Evolutionary conservation across 2,888 invertebrate species (phyloP), one percentile per base, ranked within the genome.

Genomic region (Bombyx huttoni): DNA sequence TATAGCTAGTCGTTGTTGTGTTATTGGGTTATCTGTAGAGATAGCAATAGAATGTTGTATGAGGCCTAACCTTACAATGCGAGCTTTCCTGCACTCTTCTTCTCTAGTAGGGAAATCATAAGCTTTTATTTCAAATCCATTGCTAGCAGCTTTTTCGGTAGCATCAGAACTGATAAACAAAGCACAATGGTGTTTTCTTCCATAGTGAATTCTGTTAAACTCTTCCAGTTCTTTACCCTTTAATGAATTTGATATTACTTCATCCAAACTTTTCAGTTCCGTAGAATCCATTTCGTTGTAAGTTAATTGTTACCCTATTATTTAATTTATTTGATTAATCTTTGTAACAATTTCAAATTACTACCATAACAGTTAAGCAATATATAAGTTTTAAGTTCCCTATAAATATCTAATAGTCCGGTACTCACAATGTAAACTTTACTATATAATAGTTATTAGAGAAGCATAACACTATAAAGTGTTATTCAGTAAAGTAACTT

Each of bases 11-110:
- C 96, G 90, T 85, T 98, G 97, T 48, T 92, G 91, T 8, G 78
- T 73, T 48, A 99, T 83, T 0, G 96, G 91, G 7, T 90, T 92
- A 46, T 91, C 90, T 1, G 99, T 96, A 0, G 94, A 90, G 49
- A 92, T 65, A 0, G 92, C 95, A 54, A 96, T 94, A 48, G 93
- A 90, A 80, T 98, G 93, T 83, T 99, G 99, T 60, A 99, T 92
- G 45, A 96, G 82, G 12, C 96, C 99, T 9, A 98, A 91, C 58
- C 93, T 90, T 0, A 98, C 94, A 40, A 93, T 71, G 50, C 95
- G 90, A 0, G 94, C 91, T 13, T 89, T 75, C 51, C 97, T 90
- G 1, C 91, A 81, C 62, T 94, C 91, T 84, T 98, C 98, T 40
- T 70, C 68, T 8, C 89, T 84, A 0, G 94, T 92, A 6, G 89